Conservation (phyloP, 2,113 vertebrate species). For the Muntiacus reevesi region DNA sequence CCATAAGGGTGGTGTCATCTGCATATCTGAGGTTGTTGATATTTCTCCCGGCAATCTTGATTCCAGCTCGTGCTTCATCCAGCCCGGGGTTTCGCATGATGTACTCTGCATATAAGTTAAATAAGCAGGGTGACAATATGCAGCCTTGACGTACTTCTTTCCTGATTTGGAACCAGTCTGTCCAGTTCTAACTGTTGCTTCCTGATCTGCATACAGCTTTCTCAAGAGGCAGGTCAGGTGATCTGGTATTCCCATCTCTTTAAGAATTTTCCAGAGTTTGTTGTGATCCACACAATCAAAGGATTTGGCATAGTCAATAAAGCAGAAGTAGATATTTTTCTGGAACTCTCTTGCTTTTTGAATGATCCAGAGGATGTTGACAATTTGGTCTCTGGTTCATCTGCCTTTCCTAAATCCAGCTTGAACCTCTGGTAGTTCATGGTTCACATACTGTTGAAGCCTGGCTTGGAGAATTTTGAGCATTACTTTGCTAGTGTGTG, state of each 20-base stretch:
- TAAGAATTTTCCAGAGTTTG: background rate
- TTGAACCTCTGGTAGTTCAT: background rate
- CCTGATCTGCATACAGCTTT: background rate
- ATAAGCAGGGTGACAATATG: background rate
- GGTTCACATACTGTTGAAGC: background rate
- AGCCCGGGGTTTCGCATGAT: accelerated
- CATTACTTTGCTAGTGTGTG: background rate
- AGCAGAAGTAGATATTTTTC: background rate
- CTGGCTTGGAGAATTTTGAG: background rate
- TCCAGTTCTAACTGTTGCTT: background rate
- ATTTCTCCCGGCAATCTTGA: background rate
- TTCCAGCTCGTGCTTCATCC: background rate
- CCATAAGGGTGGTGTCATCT: background rate
- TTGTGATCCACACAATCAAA: background rate
- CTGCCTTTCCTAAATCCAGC: background rate
- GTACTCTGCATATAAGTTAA: background rate
- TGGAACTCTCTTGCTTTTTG: background rate
- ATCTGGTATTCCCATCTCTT: background rate
- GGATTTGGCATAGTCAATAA: background rate
- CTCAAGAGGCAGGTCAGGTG: background rate
- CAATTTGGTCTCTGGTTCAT: background rate
- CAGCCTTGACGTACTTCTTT: background rate
- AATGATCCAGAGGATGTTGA: background rate
- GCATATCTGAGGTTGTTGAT: background rate
- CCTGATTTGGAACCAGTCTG: background rate